Conservation (phyloP, 2,797 vertebrate species). For the Gallinago nigripennis region DNA sequence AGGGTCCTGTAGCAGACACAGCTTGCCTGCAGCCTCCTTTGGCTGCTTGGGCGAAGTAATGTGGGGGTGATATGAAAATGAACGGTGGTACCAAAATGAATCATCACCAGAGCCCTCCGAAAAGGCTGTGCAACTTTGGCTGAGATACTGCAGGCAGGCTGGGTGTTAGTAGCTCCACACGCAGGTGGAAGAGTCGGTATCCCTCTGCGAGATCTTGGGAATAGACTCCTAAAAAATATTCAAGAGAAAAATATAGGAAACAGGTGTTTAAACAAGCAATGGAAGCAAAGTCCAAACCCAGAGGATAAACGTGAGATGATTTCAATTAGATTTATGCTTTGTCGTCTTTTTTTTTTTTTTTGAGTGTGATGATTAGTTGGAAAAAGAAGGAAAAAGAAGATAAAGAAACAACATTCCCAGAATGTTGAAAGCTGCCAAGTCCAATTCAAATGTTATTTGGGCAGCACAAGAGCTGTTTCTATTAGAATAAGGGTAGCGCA, state of each 20-base stretch:
- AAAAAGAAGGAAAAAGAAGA: neutral
- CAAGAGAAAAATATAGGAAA: neutral
- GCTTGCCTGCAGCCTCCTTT: neutral
- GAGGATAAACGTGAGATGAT: neutral
- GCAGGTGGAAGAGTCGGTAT: neutral
- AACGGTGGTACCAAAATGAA: neutral
- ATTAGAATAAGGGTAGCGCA: neutral
- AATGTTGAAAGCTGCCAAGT: neutral
- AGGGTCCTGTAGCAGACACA: neutral
- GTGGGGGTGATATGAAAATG: too few species aligned
- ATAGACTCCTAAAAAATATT: neutral
- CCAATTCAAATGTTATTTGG: neutral
- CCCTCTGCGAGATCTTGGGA: neutral
- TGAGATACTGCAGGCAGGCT: neutral
- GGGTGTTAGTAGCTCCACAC: neutral
- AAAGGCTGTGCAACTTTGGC: neutral
- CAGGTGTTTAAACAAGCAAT: neutral
- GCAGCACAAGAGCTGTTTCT: neutral
- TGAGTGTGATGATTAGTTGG: neutral
- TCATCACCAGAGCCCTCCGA: neutral
- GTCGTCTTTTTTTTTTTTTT: neutral
- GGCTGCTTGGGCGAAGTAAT: neutral
- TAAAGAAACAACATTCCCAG: rapidly evolving
- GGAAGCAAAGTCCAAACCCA: neutral
- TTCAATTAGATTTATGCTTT: neutral